A percentile compares a stretch with the other conserved stretches of the same genome.
These are phyloP conservation scores for Phrynocephalus vlangalii DNA, from an alignment of 2,797 vertebrate species.

Conservation along the genomic window DNA sequence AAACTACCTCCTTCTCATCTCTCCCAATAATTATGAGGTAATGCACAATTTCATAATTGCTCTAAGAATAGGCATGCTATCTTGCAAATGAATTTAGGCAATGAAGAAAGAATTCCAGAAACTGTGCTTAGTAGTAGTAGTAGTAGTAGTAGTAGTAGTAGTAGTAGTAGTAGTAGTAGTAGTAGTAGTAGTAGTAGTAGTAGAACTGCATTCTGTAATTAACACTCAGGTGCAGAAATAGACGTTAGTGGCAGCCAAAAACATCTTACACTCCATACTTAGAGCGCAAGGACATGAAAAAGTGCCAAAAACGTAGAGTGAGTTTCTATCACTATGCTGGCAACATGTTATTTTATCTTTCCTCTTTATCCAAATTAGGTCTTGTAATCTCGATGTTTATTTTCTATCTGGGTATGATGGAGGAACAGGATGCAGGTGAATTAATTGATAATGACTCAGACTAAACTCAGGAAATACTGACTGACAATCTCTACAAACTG, in stretches of 20 bases:
- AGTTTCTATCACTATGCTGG: background rate
- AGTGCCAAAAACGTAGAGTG: background rate
- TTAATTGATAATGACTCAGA: slow-evolving; percentile 5
- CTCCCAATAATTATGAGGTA: background rate
- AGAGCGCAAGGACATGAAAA: background rate
- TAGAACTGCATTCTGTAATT: background rate
- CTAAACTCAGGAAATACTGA: background rate
- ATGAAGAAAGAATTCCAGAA: background rate
- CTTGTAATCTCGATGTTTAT: background rate
- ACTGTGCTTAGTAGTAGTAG: background rate
- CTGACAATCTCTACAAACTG: background rate
- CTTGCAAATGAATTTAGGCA: background rate
- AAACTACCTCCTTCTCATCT: background rate
- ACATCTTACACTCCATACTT: background rate
- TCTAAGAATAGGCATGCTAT: background rate
- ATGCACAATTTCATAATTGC: background rate
- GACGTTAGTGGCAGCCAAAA: background rate
- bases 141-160: no score
- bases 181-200: no score
- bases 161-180: no score
- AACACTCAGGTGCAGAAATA: background rate
- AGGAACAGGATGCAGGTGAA: background rate
- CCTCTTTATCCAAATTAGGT: slow-evolving; percentile 10
- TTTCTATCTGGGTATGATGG: background rate
- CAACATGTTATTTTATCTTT: background rate